Evolutionary conservation across 2,888 invertebrate genomes (phyloP), one percentile per base, ranked within the genome.

Genomic region (Pecten maximus): DNA sequence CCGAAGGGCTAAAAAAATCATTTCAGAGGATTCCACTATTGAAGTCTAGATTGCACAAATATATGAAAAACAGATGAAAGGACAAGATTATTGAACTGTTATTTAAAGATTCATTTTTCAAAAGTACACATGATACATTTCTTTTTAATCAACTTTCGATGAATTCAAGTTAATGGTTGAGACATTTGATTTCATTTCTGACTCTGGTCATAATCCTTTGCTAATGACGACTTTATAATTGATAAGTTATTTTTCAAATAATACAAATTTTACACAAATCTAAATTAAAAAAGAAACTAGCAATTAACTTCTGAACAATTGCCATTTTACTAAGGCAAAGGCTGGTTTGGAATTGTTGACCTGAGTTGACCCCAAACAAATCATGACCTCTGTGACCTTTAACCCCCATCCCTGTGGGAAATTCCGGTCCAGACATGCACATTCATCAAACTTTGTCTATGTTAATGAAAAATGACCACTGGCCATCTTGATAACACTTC

Each of bases 401-500:
- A 8, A 35, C 74, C 74, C 35, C 19, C 50, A 54, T 19, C 74
- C 74, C 12, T 35, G 74, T 74, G 74, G 35, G 74, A 74, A 16
- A 28, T 74, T 74, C 74, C 15, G 74, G 74, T 23, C 74, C 74
- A 74, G 74, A 74, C 74, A 74, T 74, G 35, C 35, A 19, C 74
- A 74, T 74, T 74, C 16, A 74, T 74, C 74, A 74, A 74, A 74
- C 74, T 74, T 74, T 74, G 74, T 74, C 74, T 74, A 35, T 10
- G 35, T 15, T 74, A 74, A 74, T 74, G 74, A 35, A 74, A 74
- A 74, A 35, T 74, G 74, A 74, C 74, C 74, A 35, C 35, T 74
- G 74, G 35, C 74, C 74, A 74, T 74, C 74, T 74, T 74, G 74
- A 74, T 74, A 74, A 74, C 74, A 74, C 74, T 74, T 74, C 15